Conservation (phyloP, 1,140 invertebrate species). For the Sitophilus oryzae region DNA sequence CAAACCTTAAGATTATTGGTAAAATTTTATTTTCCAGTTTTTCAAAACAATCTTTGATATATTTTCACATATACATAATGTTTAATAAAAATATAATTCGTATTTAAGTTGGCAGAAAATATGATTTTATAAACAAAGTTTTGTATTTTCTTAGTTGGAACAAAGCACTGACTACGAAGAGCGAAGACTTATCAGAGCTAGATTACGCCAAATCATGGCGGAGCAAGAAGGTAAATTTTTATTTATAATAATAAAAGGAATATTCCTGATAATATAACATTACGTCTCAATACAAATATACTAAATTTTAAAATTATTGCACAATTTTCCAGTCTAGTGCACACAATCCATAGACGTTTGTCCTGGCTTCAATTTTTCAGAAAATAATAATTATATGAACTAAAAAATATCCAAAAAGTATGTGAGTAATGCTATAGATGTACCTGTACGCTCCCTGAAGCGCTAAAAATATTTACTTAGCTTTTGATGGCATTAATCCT, state of each 20-base stretch:
- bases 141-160: conserved; percentile 61
- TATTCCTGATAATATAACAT: background rate
- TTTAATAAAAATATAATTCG: background rate
- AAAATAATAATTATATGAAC: no score
- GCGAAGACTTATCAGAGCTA: conserved; percentile 68
- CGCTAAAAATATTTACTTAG: no score
- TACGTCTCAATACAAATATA: no score
- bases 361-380: no score
- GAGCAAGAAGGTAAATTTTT: conserved; percentile 62
- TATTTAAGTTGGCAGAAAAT: background rate
- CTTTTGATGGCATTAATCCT: no score
- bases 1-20: conserved; percentile 63
- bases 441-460: no score
- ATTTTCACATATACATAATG: background rate
- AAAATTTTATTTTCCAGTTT: conserved; percentile 43
- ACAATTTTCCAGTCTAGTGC: no score
- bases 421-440: no score
- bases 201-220: conserved; percentile 70
- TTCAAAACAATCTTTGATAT: background rate
- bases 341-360: no score
- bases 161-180: conserved; percentile 81
- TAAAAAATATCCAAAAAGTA: no score
- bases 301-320: no score
- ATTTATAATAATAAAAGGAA: background rate
- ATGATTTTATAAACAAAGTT: background rate